Base-by-base conservation (phyloP, 2,797 vertebrate species). In the Agapornis canus region DNA sequence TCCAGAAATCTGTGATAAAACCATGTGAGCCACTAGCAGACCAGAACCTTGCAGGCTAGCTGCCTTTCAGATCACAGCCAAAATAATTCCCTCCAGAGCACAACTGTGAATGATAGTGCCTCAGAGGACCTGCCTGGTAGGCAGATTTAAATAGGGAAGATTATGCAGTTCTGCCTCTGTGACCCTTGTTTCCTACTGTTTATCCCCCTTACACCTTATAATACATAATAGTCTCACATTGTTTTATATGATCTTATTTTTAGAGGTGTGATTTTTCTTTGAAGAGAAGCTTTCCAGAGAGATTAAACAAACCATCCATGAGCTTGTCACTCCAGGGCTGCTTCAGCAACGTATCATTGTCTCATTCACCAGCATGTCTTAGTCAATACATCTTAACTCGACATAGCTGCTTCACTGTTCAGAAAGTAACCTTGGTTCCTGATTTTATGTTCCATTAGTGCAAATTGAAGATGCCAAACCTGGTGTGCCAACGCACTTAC, bases 81-180 rank as follows among this genome's bases (percentile, higher is more conserved):
- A 95, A 90, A 70, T 31, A 75, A 86, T 10, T 42, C 18, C 23
- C 10, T 60, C 40, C 76, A 47, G 69, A 82, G 17, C 18, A 45
- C 35, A 66, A 0, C 5, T 1, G 5, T 3, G 2, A 68, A 73
- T 42, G 21, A 25, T 35, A 90, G 25, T n/a, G 19, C 39, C 43
- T 70, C 65, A 56, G 39, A 82, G 48, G 69, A 61, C n/a, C 63
- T 78, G 86, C 31, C 29, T 48, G 12, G 27, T 43, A 77, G 35
- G 32, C 89, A 47, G 78, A 87, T 91, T 63, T 65, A 54, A 92
- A 52, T 83, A 47, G 56, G 51, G 60, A 95, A 92, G 71, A 89
- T 69, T 43, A 82, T 3, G 10, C 31, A 43, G 45, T 56, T 72
- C 52, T 84, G 52, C 40, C 7, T 1, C 48, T 54, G 45, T 2